These are phyloP conservation scores for Semaprochilodus insignis DNA, from an alignment of 2,797 vertebrate species.

Conservation along the genomic window DNA sequence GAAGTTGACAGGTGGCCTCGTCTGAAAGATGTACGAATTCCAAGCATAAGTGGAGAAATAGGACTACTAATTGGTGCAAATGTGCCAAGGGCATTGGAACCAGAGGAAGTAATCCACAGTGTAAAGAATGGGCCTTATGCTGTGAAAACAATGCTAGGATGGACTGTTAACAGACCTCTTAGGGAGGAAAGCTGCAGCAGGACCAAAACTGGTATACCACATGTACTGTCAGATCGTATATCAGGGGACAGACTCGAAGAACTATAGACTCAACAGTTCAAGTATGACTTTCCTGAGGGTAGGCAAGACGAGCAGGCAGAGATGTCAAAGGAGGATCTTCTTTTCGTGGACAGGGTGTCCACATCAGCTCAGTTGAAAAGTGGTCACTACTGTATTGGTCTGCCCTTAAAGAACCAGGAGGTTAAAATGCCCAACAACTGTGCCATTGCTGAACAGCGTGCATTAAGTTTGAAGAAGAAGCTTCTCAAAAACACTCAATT, in stretches of 20 bases:
- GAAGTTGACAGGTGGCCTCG: too few species aligned
- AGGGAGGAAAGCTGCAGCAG: background rate
- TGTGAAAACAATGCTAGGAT: background rate
- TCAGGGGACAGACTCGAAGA: background rate
- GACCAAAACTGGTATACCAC: background rate
- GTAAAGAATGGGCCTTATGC: background rate
- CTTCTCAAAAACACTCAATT: too few species aligned
- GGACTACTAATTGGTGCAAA: background rate
- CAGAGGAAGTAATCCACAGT: background rate
- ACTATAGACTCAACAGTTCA: background rate
- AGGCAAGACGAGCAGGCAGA: too few species aligned
- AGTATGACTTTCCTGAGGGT: background rate
- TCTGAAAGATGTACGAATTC: too few species aligned
- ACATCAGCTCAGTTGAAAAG: too few species aligned
- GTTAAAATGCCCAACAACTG: too few species aligned
- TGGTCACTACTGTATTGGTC: too few species aligned
- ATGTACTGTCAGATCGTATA: background rate
- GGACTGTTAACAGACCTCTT: background rate
- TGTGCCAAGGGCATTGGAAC: background rate
- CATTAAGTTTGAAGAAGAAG: too few species aligned
- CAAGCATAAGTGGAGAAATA: background rate
- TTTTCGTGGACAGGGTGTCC: too few species aligned
- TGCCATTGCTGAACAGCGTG: too few species aligned
- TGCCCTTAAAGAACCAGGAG: too few species aligned
- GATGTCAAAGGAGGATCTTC: too few species aligned